phyloP scores from a whole-genome alignment of 2,797 vertebrate genomes.

The Spheniscus humboldti region DNA sequence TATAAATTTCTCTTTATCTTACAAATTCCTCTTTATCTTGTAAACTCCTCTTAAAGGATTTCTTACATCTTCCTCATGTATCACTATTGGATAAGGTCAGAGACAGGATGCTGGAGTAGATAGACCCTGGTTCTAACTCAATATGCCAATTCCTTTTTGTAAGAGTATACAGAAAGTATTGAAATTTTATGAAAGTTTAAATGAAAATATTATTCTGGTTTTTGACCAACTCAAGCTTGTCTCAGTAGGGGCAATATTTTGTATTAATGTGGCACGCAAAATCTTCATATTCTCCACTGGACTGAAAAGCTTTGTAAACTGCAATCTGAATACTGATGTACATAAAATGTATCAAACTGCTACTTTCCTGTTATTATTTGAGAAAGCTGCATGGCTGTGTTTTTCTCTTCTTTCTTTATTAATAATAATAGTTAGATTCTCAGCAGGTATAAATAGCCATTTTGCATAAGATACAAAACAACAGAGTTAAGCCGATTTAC shows the following conservation, averaged over 20 bases:
- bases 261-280: neutral
- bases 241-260: neutral
- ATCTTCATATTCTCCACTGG: neutral
- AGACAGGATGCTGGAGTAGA: neutral
- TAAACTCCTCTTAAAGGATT: neutral
- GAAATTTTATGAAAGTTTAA: neutral
- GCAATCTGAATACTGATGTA: neutral
- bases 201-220: neutral
- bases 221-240: neutral
- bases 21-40: neutral
- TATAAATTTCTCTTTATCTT: neutral
- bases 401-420: neutral
- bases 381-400: neutral
- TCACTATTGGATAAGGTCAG: neutral
- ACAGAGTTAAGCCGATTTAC: neutral
- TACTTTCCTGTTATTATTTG: neutral
- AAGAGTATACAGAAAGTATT: neutral
- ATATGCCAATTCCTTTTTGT: neutral
- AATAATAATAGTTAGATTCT: neutral
- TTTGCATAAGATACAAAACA: neutral
- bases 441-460: neutral
- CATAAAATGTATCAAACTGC: neutral
- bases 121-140: neutral
- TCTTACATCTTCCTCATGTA: neutral
- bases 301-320: neutral